Evolutionary conservation across 92 coral and sea anemone species (phyloP), one percentile per base, ranked within the genome.

Genomic region (Zoanthus gigantus): DNA sequence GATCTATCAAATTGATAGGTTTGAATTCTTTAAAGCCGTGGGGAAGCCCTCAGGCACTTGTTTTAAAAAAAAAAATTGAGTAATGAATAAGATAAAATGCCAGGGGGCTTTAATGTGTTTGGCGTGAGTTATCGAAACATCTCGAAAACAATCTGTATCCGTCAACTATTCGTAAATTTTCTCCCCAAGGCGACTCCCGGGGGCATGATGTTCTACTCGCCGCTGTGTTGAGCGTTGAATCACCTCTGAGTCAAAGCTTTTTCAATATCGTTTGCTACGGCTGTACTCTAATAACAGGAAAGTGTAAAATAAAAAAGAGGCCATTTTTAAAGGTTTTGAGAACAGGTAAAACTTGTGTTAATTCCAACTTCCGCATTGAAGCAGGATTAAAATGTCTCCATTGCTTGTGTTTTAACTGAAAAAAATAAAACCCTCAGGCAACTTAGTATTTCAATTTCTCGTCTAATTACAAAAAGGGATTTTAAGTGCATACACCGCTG

Each of bases 71-170:
- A 80, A 80, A 81, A 46, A 63, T 10, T 81, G 85, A 66, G 63
- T 63, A 74, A 81, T 71, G 54, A 81, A 81, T 81, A 23, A 47
- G 60, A 66, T 46, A 11, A 12, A 81, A 44, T 30, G 85, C 75
- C 85, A 81, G 85, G n/a, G 61, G 85, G 74, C 46, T 81, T 58
- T 81, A 65, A 63, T 81, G 28, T 16, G 23, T 23, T 65, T 57
- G 85, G 75, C 61, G 48, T 71, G 75, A 66, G 73, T 65, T 81
- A 66, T 81, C 85, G 85, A 81, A 81, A 81, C 29, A 81, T 81
- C 85, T 81, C 76, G 85, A 81, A 66, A 63, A 63, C 69, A 63
- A 63, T n/a, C 23, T 17, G 47, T 47, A 66, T 81, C 85, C 85
- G 85, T 67, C 18, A 28, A 13, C 63, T 66, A 44, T 81, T 81